Evolutionary conservation across 1,140 invertebrate species (phyloP).

Genomic region (Drosophila trapezifrons): DNA sequence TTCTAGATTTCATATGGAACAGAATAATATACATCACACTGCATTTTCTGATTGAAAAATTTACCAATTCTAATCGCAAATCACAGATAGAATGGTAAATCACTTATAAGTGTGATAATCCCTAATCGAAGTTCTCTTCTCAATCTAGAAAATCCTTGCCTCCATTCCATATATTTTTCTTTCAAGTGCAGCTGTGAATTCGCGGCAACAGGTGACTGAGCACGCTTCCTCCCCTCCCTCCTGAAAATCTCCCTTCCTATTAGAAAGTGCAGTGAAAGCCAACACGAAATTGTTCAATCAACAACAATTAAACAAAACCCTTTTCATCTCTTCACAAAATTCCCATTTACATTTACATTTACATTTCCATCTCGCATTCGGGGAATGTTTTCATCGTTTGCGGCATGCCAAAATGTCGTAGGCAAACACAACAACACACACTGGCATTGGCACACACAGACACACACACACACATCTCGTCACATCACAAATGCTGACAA

Average conservation of each 20-base stretch:
- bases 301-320: slow-evolving; percentile 76
- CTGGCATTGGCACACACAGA: not conserved
- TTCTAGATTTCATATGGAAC: too few relatives aligned
- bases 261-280: slow-evolving; percentile 80
- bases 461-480: not conserved
- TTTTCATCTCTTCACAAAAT: slow-evolving; percentile 55
- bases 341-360: slow-evolving; percentile 36
- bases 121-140: too few relatives aligned
- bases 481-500: slow-evolving; percentile 31
- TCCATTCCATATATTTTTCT: not conserved
- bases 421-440: slow-evolving; percentile 8
- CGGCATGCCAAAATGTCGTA: slow-evolving; percentile 35
- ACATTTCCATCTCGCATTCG: slow-evolving; percentile 31
- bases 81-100: not conserved
- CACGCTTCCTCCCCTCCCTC: not conserved
- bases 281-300: slow-evolving; percentile 58
- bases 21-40: not conserved
- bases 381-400: slow-evolving; percentile 39
- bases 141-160: too few relatives aligned
- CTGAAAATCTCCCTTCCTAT: slow-evolving; percentile 13
- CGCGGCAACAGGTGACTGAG: slow-evolving; percentile 55
- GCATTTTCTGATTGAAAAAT: not conserved
- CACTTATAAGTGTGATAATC: not conserved
- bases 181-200: slow-evolving; percentile 4
- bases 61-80: not conserved